Percentiles rank a stretch among this genome's conserved stretches.
Conservation (phyloP, 2,797 vertebrate genomes). For the Mus minutoides region DNA sequence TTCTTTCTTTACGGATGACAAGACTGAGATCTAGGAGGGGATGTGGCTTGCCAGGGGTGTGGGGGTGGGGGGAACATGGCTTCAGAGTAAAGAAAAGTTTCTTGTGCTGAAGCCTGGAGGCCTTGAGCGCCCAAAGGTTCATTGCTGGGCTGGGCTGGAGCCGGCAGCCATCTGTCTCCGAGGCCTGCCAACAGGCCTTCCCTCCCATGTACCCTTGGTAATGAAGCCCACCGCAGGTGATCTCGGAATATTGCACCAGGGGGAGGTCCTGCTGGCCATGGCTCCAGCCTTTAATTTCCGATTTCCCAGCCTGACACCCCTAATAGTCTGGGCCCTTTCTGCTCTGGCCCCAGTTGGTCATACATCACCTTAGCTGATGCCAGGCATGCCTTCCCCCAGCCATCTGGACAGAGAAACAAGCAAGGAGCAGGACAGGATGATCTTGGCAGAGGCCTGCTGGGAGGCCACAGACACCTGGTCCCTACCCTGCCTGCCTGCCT, state of each 20-base stretch:
- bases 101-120: accelerated
- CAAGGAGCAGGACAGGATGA: constrained; percentile 46
- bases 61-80: background rate
- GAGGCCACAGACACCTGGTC: constrained; percentile 59
- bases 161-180: constrained; percentile 76
- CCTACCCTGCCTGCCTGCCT: background rate
- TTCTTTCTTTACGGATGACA: background rate
- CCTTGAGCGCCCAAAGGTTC: background rate
- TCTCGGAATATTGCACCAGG: background rate
- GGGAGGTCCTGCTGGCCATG: constrained; percentile 50
- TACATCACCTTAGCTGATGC: constrained; percentile 61
- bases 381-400: constrained; percentile 64
- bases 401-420: constrained; percentile 79
- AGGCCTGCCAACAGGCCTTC: constrained; percentile 73
- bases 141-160: background rate
- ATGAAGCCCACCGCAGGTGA: constrained; percentile 63
- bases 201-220: background rate
- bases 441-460: constrained; percentile 45
- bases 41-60: background rate
- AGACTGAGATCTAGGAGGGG: background rate
- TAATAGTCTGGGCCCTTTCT: constrained; percentile 52
- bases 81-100: background rate
- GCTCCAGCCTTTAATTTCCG: constrained; percentile 73
- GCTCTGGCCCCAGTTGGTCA: constrained; percentile 63
- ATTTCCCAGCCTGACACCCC: constrained; percentile 75